Base-by-base conservation (phyloP, 2,888 invertebrate genomes). In the Cerceris ruficornis region DNA sequence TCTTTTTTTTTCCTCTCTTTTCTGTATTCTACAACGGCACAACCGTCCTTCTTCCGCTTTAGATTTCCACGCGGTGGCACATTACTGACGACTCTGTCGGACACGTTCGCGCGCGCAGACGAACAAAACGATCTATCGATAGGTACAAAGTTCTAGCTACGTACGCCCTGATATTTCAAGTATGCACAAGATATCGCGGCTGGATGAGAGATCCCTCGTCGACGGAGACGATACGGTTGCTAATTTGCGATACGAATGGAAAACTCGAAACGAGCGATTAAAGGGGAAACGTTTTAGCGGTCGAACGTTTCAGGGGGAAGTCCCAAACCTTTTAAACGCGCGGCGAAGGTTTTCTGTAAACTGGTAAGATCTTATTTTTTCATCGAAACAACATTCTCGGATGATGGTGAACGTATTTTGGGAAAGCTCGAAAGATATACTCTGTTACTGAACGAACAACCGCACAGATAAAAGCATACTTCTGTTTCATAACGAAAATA, bases 71-170 rank as follows among this genome's bases (percentile, higher is more conserved):
- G 59, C 69, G 57, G 13, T 50, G 55, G 14, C 49, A 41, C 67
- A 71, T 86, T 73, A 80, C 66, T 85, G 77, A 81, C 54, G 67
- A 49, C 59, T 11, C 28, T 28, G 71, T 57, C 60, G 50, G 43
- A 62, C 62, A 49, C n/a, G 17, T 1, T 28, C 49, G 62, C 54
- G 49, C 41, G 39, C 57, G 59, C 52, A 14, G 15, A 41, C 61
- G 61, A 77, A 87, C 77, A 84, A 85, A 84, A 79, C 72, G 74
- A 79, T 69, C 71, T 69, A 72, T 77, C 82, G 80, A 67, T 79
- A 80, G 79, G 87, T 86, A 84, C 84, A 88, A 88, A 88, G 86
- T 88, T 86, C 86, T 65, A 68, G 17, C 61, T 43, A 42, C 50
- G 60, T n/a, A 54, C 43, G 68, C 52, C 52, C 69, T 14, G 77